Conservation (phyloP, 2,888 invertebrate genomes). For the Corythucha ciliata region DNA sequence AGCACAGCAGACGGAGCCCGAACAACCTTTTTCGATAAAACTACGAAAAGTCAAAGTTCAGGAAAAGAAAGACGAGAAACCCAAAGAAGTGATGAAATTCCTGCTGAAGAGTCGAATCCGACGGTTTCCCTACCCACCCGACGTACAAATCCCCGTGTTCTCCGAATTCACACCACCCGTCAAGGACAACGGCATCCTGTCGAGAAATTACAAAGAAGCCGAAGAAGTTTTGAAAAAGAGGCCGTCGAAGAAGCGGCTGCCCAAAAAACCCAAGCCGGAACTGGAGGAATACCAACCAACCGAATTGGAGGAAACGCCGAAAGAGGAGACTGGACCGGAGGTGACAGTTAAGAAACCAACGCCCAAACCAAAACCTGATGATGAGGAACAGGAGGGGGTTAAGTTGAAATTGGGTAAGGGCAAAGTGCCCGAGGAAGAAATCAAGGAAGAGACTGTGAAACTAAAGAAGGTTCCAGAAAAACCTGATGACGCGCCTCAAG, state of each 20-base stretch:
- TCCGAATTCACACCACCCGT: slow-evolving; percentile 30
- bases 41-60: slow-evolving; percentile 31
- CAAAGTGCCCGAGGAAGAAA: slow-evolving; percentile 38
- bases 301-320: slow-evolving; percentile 21
- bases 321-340: slow-evolving; percentile 20
- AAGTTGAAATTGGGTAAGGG: slow-evolving; percentile 32
- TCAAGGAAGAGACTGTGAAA: slow-evolving; percentile 42
- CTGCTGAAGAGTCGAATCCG: slow-evolving; percentile 34
- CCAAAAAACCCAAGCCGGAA: slow-evolving; percentile 41
- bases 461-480: slow-evolving; percentile 45
- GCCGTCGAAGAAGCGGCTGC: slow-evolving; percentile 42
- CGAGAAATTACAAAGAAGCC: slow-evolving; percentile 46
- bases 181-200: slow-evolving; percentile 43
- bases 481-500: slow-evolving; percentile 36
- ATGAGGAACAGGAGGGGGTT: slow-evolving; percentile 35
- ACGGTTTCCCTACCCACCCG: slow-evolving; percentile 33
- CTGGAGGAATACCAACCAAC: slow-evolving; percentile 41
- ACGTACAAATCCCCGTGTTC: slow-evolving; percentile 30
- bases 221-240: slow-evolving; percentile 43
- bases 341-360: slow-evolving; percentile 7
- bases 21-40: slow-evolving; percentile 33
- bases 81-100: slow-evolving; percentile 31
- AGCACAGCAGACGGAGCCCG: slow-evolving; percentile 28
- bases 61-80: slow-evolving; percentile 31
- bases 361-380: slow-evolving; percentile 25